These are phyloP conservation scores for Amphiprion ocellaris DNA, from an alignment of 2,113 vertebrate genomes.

Conservation along the genomic window DNA sequence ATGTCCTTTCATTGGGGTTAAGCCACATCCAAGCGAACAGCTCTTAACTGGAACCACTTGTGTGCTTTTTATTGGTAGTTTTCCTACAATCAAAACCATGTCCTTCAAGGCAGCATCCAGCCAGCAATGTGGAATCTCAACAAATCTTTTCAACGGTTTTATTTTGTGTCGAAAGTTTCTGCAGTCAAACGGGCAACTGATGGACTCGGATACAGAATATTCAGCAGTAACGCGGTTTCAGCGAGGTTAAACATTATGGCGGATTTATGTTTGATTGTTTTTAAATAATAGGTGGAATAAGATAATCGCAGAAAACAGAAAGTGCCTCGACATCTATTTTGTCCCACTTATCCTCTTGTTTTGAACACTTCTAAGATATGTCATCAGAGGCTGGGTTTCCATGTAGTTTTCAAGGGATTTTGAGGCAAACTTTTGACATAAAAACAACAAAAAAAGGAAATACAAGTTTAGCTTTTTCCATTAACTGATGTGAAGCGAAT, in stretches of 20 bases:
- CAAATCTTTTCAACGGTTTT: conserved; percentile 68
- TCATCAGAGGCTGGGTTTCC: background rate
- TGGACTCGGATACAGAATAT: conserved; percentile 8
- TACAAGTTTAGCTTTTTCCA: too few relatives aligned
- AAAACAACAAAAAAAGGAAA: too few relatives aligned
- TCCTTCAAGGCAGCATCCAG: conserved; percentile 72
- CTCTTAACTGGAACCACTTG: conserved; percentile 85
- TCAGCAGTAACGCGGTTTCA: conserved; percentile 10
- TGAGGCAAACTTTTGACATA: too few relatives aligned
- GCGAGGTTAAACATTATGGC: background rate
- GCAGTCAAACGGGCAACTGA: conserved; percentile 19
- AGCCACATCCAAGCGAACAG: conserved; percentile 82
- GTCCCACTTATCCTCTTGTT: background rate
- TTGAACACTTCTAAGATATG: background rate
- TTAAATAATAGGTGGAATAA: conserved; percentile 3
- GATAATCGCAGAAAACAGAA: background rate
- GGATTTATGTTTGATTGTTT: conserved; percentile 24
- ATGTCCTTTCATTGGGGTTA: conserved; percentile 86
- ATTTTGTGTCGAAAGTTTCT: conserved; percentile 33
- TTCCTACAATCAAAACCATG: conserved; percentile 79
- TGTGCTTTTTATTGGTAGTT: conserved; percentile 84
- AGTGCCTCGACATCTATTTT: background rate
- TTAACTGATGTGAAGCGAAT: too few relatives aligned
- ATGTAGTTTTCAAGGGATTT: too few relatives aligned
- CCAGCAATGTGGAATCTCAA: conserved; percentile 59